Percentiles rank a stretch among this genome's conserved stretches.
These are phyloP conservation scores for Lepus townsendii DNA, from an alignment of 2,797 vertebrate species.

Conservation along the genomic window DNA sequence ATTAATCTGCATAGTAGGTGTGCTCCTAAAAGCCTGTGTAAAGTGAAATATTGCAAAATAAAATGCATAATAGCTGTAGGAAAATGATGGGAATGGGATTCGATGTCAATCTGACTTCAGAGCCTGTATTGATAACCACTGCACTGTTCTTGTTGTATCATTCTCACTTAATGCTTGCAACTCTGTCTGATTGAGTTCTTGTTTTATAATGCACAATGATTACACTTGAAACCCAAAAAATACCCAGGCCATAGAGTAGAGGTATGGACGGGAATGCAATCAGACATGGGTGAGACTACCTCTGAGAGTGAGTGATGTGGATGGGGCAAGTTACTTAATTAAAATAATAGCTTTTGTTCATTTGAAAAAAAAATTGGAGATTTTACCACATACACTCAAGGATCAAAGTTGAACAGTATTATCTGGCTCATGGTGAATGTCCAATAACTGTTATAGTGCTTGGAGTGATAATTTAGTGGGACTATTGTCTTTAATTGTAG, in stretches of 20 bases:
- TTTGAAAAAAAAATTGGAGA: constrained; percentile 35
- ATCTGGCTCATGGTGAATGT: background rate
- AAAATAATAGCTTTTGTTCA: constrained; percentile 33
- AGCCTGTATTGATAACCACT: background rate
- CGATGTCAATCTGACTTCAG: background rate
- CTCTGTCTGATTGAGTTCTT: background rate
- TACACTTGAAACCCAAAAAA: background rate
- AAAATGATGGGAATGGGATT: constrained; percentile 14
- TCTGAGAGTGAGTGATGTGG: background rate
- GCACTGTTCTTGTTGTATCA: too few relatives aligned
- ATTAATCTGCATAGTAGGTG: background rate
- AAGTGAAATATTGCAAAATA: background rate
- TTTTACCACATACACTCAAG: background rate
- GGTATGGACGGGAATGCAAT: background rate
- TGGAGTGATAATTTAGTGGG: background rate
- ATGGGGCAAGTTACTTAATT: background rate
- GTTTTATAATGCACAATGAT: background rate
- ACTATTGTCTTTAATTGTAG: background rate
- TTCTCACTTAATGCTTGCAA: background rate
- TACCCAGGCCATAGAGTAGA: background rate
- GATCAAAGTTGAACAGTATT: background rate
- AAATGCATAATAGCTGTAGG: background rate
- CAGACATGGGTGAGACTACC: background rate
- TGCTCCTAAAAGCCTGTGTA: background rate
- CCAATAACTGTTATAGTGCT: background rate